Evolutionary conservation across 1,140 invertebrate species (phyloP), one percentile per base, ranked within the genome.

Genomic region (Onthophagus taurus): DNA sequence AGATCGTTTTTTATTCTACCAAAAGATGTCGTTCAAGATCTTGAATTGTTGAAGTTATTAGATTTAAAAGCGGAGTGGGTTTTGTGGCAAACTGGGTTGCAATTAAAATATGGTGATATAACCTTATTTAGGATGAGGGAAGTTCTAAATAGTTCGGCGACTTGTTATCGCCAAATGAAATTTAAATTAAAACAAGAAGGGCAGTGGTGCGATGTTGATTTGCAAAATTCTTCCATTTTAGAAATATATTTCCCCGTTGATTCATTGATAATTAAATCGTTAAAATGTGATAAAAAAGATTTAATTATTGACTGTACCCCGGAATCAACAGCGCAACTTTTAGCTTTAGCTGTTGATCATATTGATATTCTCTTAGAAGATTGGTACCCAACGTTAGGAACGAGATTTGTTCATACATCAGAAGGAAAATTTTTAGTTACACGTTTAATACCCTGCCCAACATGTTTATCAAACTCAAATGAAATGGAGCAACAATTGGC

Each of bases 331-430:
- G 81, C 93, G 1, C 87, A 91, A 58, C 63, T 99, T 11, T 61
- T 98, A 31, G 86, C 93, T 0, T 65, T 95, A 12, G 78, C 91
- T n/a, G 89, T 97, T 0, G 92, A 97, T 63, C 92, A 97, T 61
- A 89, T 99, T 53, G 96, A 99, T 63, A 84, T 93, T 37, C 66
- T 99, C 16, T 66, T 99, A 0, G 96, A 99, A 65, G 96, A 99
- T 65, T 99, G 96, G 95, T 97, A 95, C 69, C 93, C 93, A 0
- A 89, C 89, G 0, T 69, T 64, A 16, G 63, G 95, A 4, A 97
- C 94, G 1, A 75, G 95, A 31, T 99, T 99, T 68, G 90, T 94
- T 1, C 96, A 99, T 60, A 97, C 93, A 0, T 94, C 91, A 0
- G 92, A 96, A 63, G 96, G 96, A 1, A 82, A 89, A 50, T 87